These are phyloP conservation scores for Hippocampus mohnikei DNA, from an alignment of 2,113 vertebrate species.

Conservation along the genomic window DNA sequence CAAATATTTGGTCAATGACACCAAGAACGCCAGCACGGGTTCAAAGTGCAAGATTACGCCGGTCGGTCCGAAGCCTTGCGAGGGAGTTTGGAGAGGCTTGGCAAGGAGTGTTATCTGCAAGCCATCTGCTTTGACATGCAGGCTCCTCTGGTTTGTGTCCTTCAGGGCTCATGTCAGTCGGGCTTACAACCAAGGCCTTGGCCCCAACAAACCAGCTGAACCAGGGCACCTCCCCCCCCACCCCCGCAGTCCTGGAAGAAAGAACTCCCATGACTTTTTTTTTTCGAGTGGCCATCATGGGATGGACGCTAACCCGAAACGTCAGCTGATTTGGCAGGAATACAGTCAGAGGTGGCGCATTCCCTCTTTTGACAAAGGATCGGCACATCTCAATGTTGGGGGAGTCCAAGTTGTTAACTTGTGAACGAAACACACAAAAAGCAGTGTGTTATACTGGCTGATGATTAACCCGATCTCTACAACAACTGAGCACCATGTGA, in stretches of 20 bases:
- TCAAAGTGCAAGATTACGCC: constrained; percentile 54
- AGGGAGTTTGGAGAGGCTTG: constrained; percentile 32
- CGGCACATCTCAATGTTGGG: neutral
- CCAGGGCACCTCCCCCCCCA: constrained; percentile 3
- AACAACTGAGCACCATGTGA: no score
- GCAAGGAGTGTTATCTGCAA: constrained; percentile 56
- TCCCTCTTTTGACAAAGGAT: neutral
- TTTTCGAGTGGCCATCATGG: constrained; percentile 45
- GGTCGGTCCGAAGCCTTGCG: constrained; percentile 32
- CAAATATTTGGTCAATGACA: constrained; percentile 23
- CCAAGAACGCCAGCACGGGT: constrained; percentile 19
- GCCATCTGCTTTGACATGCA: constrained; percentile 64
- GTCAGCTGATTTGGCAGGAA: constrained; percentile 23
- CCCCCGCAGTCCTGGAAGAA: constrained; percentile 36
- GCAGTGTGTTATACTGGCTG: no score
- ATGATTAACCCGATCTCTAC: no score
- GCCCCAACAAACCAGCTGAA: constrained; percentile 59
- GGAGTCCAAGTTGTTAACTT: neutral
- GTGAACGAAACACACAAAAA: no score
- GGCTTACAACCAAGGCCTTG: constrained; percentile 44
- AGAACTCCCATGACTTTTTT: constrained; percentile 48
- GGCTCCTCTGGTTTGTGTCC: constrained; percentile 56
- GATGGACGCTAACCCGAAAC: constrained; percentile 16
- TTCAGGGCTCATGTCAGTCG: constrained; percentile 41
- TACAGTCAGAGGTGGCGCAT: neutral